A percentile compares a stretch with the other conserved stretches of the same genome.
Conservation (phyloP, 2,113 vertebrate species). For the Pachypanchax playfairii region DNA sequence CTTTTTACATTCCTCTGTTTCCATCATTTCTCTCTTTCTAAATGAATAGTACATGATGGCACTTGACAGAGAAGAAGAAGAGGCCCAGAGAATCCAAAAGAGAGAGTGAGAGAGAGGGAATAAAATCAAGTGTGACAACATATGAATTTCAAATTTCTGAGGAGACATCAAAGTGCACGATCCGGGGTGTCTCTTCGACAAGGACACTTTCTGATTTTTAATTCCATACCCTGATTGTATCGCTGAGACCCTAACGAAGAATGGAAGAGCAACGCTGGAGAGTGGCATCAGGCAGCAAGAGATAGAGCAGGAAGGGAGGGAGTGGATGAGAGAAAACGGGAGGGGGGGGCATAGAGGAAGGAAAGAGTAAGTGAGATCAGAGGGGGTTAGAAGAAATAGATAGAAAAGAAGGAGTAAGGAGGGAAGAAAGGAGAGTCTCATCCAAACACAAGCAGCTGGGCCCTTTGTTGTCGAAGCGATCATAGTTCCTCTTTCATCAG, state of each 20-base stretch:
- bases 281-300: conserved; percentile 69
- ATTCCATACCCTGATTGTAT: conserved; percentile 84
- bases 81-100: conserved; percentile 38
- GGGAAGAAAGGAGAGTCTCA: conserved; percentile 80
- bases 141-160: conserved; percentile 86
- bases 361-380: conserved; percentile 74
- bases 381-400: conserved; percentile 74
- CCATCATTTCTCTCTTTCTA: conserved; percentile 56
- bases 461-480: conserved; percentile 83
- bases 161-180: conserved; percentile 83
- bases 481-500: conserved; percentile 83
- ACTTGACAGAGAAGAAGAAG: conserved; percentile 58
- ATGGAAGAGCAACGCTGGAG: conserved; percentile 62
- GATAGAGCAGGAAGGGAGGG: conserved; percentile 65
- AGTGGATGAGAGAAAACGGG: conserved; percentile 12
- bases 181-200: conserved; percentile 80
- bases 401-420: conserved; percentile 72
- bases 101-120: conserved; percentile 44
- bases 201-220: conserved; percentile 85
- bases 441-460: conserved; percentile 78
- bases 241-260: conserved; percentile 79
- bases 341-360: conserved; percentile 32
- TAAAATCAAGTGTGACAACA: conserved; percentile 86
- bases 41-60: conserved; percentile 80
- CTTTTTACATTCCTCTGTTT: conserved; percentile 53